phyloP scores from a whole-genome alignment of 2,113 vertebrate species.

The Cyprinodon tularosa region DNA sequence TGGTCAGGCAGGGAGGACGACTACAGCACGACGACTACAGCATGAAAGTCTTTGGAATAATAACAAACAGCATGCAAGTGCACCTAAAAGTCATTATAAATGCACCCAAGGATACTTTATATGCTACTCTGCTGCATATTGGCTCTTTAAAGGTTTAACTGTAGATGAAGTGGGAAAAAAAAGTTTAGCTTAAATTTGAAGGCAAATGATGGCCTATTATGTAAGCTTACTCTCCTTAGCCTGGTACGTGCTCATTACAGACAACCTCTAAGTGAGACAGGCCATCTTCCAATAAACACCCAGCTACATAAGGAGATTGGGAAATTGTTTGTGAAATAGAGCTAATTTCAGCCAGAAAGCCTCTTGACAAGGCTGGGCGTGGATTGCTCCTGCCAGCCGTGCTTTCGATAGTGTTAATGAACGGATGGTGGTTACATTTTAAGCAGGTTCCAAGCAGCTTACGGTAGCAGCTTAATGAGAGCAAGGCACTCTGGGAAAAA shows the following conservation, averaged over 20 bases:
- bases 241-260: conserved; percentile 65
- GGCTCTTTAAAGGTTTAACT: conserved; percentile 10
- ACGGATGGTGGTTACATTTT: conserved; percentile 70
- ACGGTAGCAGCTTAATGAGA: conserved; percentile 78
- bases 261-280: conserved; percentile 57
- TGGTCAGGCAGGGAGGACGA: conserved; percentile 41
- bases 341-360: conserved; percentile 72
- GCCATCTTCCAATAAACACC: conserved; percentile 81
- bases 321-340: conserved; percentile 81
- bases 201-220: conserved; percentile 71
- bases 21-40: conserved; percentile 24
- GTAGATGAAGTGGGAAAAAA: conserved; percentile 5
- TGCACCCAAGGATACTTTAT: not conserved
- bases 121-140: not conserved
- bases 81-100: conserved; percentile 26
- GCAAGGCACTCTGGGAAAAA: conserved; percentile 70
- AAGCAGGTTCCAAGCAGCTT: conserved; percentile 80
- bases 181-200: conserved; percentile 49
- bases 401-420: conserved; percentile 79
- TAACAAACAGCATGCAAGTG: conserved; percentile 5
- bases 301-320: conserved; percentile 72
- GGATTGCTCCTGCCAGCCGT: conserved; percentile 66
- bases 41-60: conserved; percentile 32
- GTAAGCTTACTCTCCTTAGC: conserved; percentile 63
- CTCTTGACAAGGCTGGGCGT: conserved; percentile 67